Conservation (phyloP, 2,888 invertebrate species). For the Euphydryas editha region DNA sequence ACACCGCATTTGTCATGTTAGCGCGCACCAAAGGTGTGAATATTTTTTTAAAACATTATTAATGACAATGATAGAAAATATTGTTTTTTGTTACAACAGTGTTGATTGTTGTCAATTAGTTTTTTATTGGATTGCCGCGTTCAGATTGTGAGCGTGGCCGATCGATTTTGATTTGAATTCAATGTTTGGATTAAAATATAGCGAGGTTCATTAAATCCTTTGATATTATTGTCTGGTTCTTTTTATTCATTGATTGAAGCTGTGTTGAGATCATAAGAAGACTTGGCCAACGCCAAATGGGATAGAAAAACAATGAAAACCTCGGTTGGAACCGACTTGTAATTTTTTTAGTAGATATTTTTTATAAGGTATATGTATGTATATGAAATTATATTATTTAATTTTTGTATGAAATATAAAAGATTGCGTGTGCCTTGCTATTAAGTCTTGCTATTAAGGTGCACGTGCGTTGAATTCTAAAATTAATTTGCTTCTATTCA, state of each 20-base stretch:
- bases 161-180: constrained; percentile 76
- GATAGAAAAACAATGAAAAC: neutral
- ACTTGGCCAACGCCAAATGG: neutral
- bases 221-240: constrained; percentile 59
- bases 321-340: neutral
- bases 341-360: neutral
- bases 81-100: constrained; percentile 77
- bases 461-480: constrained; percentile 39
- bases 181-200: constrained; percentile 79
- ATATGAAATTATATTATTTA: neutral
- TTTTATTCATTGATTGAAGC: constrained; percentile 45
- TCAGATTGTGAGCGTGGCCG: constrained; percentile 73
- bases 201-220: constrained; percentile 69
- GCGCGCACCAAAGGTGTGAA: constrained; percentile 81
- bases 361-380: neutral
- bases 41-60: constrained; percentile 77
- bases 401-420: constrained; percentile 10
- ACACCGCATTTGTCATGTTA: constrained; percentile 82
- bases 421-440: constrained; percentile 45
- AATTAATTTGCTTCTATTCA: constrained; percentile 44
- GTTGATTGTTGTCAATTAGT: constrained; percentile 82
- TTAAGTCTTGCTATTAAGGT: constrained; percentile 49
- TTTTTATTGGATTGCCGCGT: constrained; percentile 67
- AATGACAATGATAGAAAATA: constrained; percentile 82
- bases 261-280: constrained; percentile 33